These are phyloP conservation scores for Strix aluco DNA, from an alignment of 2,113 vertebrate species.

Conservation along the genomic window DNA sequence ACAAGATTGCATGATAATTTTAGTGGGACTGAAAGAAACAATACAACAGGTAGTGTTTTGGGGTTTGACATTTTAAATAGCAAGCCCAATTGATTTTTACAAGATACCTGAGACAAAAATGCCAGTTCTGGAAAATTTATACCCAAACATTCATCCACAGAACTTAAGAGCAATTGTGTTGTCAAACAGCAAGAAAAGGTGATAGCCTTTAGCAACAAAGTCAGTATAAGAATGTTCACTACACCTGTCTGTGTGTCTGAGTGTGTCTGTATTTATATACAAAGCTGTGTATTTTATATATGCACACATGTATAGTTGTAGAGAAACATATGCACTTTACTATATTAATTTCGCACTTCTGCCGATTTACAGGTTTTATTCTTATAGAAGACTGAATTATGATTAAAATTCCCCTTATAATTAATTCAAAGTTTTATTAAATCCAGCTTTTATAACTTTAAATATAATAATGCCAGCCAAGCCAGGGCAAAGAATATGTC, in stretches of 20 bases:
- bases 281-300: background rate
- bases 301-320: background rate
- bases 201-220: background rate
- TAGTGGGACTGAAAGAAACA: background rate
- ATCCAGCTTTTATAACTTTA: constrained; percentile 76
- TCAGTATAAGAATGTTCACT: background rate
- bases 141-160: background rate
- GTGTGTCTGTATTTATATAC: background rate
- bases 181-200: constrained; percentile 19
- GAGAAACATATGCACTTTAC: background rate
- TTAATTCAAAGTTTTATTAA: constrained; percentile 82
- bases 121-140: constrained; percentile 34
- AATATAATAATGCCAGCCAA: constrained; percentile 62
- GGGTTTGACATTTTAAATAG: constrained; percentile 56
- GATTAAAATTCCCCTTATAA: constrained; percentile 76
- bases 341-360: constrained; percentile 8
- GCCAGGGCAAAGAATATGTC: constrained; percentile 54
- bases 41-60: constrained; percentile 24
- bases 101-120: constrained; percentile 42
- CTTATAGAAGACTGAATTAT: constrained; percentile 63
- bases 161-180: background rate
- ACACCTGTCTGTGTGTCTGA: accelerated
- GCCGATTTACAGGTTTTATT: constrained; percentile 47
- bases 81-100: constrained; percentile 46
- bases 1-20: constrained; percentile 61